These are phyloP conservation scores for Myotis myotis DNA, from an alignment of 2,797 vertebrate genomes.

Conservation along the genomic window DNA sequence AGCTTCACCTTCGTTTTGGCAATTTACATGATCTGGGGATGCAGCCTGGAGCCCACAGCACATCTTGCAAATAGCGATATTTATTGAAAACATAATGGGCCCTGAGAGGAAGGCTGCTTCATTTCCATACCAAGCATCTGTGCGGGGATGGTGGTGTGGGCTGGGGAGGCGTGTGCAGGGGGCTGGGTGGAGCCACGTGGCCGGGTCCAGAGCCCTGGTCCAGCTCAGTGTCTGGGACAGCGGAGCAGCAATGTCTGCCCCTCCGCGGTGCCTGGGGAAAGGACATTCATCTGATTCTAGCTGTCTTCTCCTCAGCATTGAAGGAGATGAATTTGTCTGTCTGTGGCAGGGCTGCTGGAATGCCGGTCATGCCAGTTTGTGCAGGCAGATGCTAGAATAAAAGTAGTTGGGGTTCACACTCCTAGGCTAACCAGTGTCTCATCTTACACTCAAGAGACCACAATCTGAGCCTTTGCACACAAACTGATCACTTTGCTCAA, in stretches of 20 bases:
- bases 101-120: conserved; percentile 40
- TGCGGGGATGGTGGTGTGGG: fast-evolving
- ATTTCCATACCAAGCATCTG: conserved; percentile 14
- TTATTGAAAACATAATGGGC: conserved; percentile 46
- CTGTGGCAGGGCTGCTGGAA: not conserved
- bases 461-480: not conserved
- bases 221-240: not conserved
- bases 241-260: not conserved
- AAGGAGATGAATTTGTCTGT: not conserved
- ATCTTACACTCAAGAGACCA: not conserved
- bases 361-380: not conserved
- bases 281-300: not conserved
- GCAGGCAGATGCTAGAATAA: not conserved
- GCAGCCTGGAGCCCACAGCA: conserved; percentile 27
- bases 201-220: not conserved
- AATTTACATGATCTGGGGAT: not conserved
- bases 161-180: not conserved
- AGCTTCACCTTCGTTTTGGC: conserved; percentile 47
- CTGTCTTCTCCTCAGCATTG: not conserved
- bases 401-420: not conserved
- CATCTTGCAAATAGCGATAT: conserved; percentile 53
- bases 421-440: not conserved
- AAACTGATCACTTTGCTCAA: not conserved
- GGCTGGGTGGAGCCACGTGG: not conserved
- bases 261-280: not conserved